Evolutionary conservation across 1,140 invertebrate genomes (phyloP), one percentile per base, ranked within the genome.

Genomic region (Caenorhabditis inopinata): DNA sequence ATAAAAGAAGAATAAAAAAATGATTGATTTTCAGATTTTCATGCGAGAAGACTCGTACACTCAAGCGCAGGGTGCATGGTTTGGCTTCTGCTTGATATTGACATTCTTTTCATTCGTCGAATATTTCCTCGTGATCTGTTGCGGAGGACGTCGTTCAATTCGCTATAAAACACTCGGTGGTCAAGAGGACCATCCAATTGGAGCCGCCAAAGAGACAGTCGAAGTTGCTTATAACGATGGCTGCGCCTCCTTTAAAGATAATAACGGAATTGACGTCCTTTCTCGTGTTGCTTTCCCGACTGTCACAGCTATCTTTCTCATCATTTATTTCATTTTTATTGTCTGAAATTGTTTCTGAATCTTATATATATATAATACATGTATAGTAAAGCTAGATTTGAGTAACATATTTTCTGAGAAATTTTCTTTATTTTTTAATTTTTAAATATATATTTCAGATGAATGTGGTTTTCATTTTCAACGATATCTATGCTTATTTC

Each of bases 261-360:
- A 81, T 27, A 79, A 83, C 42, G 78, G 77, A 62, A 58, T 87
- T 21, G 86, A 87, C 76, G 29, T 86, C 2, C 76, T 87, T 75
- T 85, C 84, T 16, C 77, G 86, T 42, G 51, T 87, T 21, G 62
- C 83, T 23, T 87, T 87, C 53, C 86, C 86, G 7, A 18, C 88
- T 46, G 80, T 84, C 27, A 86, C 87, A 62, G 45, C 87, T 35
- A 73, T 87, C 21, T 84, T 84, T 51, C 23, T 85, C n/a, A 74
- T 85, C 62, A 46, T 88, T 45, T 87, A 86, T 74, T 77, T 87
- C 76, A 77, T 85, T 73, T 83, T 87, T 53, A 53, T 84, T 25
- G 45, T 86, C 75, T 85, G 21, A 79, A 49, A 46, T n/a, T n/a
- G n/a, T n/a, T n/a, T n/a, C n/a, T n/a, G n/a, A n/a, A n/a, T n/a